Evolutionary conservation across 2,888 invertebrate genomes (phyloP).

Genomic region (Erannis defoliaria): DNA sequence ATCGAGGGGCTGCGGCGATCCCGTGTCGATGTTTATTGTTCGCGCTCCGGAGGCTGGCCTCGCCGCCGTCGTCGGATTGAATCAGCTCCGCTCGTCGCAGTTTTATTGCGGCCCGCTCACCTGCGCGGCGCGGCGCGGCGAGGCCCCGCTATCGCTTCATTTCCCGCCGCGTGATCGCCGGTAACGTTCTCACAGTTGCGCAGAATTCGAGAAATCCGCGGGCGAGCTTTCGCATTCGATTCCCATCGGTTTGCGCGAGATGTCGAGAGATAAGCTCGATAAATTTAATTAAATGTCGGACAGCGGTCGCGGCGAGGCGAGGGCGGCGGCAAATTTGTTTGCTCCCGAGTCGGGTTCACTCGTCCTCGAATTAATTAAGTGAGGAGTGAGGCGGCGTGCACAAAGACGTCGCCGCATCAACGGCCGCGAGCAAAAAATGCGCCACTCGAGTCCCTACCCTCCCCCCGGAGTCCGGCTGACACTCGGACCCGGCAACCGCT

Average conservation of each 20-base stretch:
- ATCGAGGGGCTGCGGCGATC: constrained; percentile 27
- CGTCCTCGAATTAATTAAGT: constrained; percentile 75
- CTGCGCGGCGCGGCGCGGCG: constrained; percentile 45
- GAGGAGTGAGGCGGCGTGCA: constrained; percentile 52
- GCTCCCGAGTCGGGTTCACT: constrained; percentile 63
- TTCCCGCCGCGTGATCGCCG: constrained; percentile 50
- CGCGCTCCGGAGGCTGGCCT: constrained; percentile 22
- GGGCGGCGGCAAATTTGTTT: constrained; percentile 71
- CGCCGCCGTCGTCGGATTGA: constrained; percentile 36
- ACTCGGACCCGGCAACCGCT: constrained; percentile 31
- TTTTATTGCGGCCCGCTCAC: constrained; percentile 65
- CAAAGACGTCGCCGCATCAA: constrained; percentile 59
- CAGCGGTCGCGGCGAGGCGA: constrained; percentile 37
- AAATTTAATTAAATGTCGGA: constrained; percentile 81
- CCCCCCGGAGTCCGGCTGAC: constrained; percentile 40
- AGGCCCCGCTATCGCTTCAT: constrained; percentile 55
- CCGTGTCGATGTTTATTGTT: constrained; percentile 19
- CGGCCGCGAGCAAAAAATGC: constrained; percentile 49
- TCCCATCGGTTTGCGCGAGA: constrained; percentile 73
- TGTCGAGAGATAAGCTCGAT: constrained; percentile 78
- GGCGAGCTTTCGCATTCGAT: constrained; percentile 67
- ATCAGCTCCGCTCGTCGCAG: constrained; percentile 54
- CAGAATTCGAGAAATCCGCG: constrained; percentile 72
- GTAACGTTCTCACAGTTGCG: constrained; percentile 68
- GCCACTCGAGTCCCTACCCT: constrained; percentile 12